Evolutionary conservation across 2,113 vertebrate genomes (phyloP), one percentile per base, ranked within the genome.

Genomic region (Takifugu flavidus): DNA sequence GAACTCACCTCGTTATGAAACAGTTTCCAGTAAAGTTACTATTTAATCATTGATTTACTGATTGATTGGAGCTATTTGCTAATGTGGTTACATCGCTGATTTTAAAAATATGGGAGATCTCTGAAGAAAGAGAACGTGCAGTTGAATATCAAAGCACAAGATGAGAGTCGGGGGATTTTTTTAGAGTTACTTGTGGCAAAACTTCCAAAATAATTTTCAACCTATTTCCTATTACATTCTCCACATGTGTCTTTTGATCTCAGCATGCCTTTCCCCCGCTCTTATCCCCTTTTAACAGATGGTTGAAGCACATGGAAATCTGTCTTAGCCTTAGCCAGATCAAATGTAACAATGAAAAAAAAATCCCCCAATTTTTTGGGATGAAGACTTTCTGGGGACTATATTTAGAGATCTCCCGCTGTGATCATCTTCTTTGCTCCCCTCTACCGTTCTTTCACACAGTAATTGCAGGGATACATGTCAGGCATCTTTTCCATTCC

Each of bases 201-300:
- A 80, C 75, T 71, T 79, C 50, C 15, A 66, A 67, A 82, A 74
- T 72, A 68, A 74, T 68, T 70, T 72, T 74, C 59, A 59, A 59
- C 55, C 4, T 50, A 73, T 70, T 79, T 85, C 84, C 59, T 59
- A 82, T 79, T 66, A 72, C 46, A 56, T 61, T 79, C 79, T 63
- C 77, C 46, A 52, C 77, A 77, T 82, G 83, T 80, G 84, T 85
- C 83, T 80, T 89, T 87, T 89, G 79, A 89, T 87, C 81, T 84
- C 86, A 77, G 76, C 86, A 79, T 44, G 83, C 20, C n/a, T 65
- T 73, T 77, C 51, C 57, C 77, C 65, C 61, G 68, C 79, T 85
- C 81, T 83, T 77, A 80, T 83, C 78, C 78, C 73, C 52, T 66
- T 79, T 78, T 80, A 77, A 70, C 75, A 80, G 63, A 79, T 64